Conservation (phyloP, 2,888 invertebrate genomes). For the Phymatocera aterrima region DNA sequence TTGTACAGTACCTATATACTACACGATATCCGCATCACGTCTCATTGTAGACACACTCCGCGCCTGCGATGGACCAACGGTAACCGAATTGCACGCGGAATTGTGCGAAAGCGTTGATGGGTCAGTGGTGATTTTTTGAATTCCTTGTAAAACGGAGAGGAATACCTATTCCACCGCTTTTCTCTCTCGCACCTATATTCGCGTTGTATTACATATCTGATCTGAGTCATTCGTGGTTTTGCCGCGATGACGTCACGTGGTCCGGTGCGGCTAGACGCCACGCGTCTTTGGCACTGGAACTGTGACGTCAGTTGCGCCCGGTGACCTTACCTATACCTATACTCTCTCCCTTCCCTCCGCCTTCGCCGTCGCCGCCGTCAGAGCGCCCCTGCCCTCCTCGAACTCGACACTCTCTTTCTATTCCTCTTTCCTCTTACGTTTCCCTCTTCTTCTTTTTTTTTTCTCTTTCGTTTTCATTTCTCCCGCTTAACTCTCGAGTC, state of each 20-base stretch:
- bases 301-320: conserved; percentile 35
- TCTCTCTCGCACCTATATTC: not conserved
- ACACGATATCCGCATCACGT: no score
- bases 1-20: no score
- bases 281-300: conserved; percentile 42
- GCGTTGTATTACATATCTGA: no score
- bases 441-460: not conserved
- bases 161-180: not conserved
- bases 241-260: conserved; percentile 31
- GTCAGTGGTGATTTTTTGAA: not conserved
- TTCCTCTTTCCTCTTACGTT: not conserved
- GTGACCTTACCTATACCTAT: conserved; percentile 37
- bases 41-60: no score
- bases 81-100: no score
- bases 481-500: no score
- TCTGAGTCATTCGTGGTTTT: conserved; percentile 31
- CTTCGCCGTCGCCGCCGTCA: not conserved
- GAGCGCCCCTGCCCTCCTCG: conserved; percentile 35
- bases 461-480: no score
- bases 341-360: not conserved
- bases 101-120: no score
- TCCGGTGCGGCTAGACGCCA: conserved; percentile 43
- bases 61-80: no score
- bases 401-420: conserved; percentile 15
- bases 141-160: not conserved